A percentile compares a stretch with the other conserved stretches of the same genome.
Evolutionary conservation across 2,888 invertebrate genomes (phyloP).

Genomic region (Carcina quercana): DNA sequence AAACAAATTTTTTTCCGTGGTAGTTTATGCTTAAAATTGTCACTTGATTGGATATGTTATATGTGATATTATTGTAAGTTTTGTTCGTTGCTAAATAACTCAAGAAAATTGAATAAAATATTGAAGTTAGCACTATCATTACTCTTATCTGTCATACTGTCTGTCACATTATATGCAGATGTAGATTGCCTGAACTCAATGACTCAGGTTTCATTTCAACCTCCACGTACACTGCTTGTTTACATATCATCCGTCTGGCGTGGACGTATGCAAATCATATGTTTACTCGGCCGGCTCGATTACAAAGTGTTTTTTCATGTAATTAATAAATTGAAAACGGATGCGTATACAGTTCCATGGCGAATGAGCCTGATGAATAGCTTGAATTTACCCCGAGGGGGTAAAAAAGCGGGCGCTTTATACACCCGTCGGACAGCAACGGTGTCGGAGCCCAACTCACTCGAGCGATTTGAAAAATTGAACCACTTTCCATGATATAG

Average conservation of each 20-base stretch:
- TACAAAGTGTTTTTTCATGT: conserved; percentile 10
- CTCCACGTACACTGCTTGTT: conserved; percentile 23
- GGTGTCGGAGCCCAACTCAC: conserved; percentile 12
- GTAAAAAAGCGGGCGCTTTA: conserved; percentile 13
- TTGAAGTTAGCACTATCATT: conserved; percentile 27
- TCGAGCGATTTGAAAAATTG: conserved; percentile 44
- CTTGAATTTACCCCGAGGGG: conserved; percentile 15
- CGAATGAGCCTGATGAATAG: conserved; percentile 19
- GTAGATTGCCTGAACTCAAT: conserved; percentile 18
- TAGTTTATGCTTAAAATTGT: too few species aligned
- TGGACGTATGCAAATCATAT: conserved; percentile 16
- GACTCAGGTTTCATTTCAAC: conserved; percentile 16
- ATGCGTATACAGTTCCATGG: conserved; percentile 7
- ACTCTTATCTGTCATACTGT: conserved; percentile 27
- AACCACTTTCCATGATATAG: conserved; percentile 51
- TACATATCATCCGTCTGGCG: conserved; percentile 23
- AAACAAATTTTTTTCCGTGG: too few species aligned
- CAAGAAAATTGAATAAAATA: too few species aligned
- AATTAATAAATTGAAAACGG: conserved; percentile 14
- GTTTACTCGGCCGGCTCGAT: conserved; percentile 1
- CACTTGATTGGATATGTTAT: too few species aligned
- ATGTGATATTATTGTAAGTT: too few species aligned
- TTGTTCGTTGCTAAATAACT: too few species aligned
- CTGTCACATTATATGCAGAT: too few species aligned
- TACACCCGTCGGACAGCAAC: conserved; percentile 16